Evolutionary conservation across 1,140 invertebrate species (phyloP), one percentile per base, ranked within the genome.

Genomic region (Zaprionus taronus): DNA sequence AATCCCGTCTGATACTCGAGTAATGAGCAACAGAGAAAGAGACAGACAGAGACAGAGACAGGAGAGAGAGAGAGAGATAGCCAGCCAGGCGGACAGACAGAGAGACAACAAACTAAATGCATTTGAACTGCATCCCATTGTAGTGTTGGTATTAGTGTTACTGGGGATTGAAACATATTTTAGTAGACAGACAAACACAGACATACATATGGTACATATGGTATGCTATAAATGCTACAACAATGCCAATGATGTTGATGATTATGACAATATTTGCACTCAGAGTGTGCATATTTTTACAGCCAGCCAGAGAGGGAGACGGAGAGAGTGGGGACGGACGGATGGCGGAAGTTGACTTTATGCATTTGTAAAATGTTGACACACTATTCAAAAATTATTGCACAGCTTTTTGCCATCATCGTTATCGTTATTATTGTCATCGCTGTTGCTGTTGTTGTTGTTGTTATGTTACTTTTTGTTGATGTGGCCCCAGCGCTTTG

Each of bases 381-480:
- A 89, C 75, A 81, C 85, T 81, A 89, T 84, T 89, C 84, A 90
- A 89, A 89, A 87, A 87, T 87, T 87, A 87, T 87, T 89, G 83
- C 81, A 82, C 80, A 72, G 86, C 77, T 77, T 86, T 85, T 86
- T 85, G 68, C 60, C 38, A 51, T 26, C 61, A 56, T 49, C 38
- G 44, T 64, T 55, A 51, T 57, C 56, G 57, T 61, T 51, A 44
- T 77, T 38, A 62, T 72, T 63, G 57, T 68, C 17, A 24, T 63
- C 38, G 22, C 56, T 22, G 17, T 63, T 66, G 80, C 66, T 68
- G 68, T 51, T 73, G 57, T 58, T 47, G 65, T 72, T 73, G 47
- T 72, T 57, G 67, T 56, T 57, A 28, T 44, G n/a, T 56, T 20
- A 57, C 44, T 38, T 60, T 70, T 70, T 64, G 55, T 65, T 76